phyloP scores from a whole-genome alignment of 30 jellyfish, hydroid and myxozoan species.

The Catostylus mosaicus region DNA sequence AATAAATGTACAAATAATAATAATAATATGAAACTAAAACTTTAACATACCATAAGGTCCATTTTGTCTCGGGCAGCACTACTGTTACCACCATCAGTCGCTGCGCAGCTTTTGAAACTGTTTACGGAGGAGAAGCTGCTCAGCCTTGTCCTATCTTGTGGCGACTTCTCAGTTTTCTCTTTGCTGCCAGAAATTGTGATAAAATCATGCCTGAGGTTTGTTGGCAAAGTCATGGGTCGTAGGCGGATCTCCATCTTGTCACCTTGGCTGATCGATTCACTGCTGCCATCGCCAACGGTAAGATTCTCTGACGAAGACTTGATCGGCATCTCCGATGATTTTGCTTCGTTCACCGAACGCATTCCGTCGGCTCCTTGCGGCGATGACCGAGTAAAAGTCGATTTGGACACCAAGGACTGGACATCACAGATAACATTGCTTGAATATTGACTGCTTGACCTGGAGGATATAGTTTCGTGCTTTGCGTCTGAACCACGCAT shows the following conservation, averaged over 20 bases:
- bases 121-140: conserved; percentile 23
- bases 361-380: neutral
- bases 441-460: neutral
- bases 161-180: conserved; percentile 1
- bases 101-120: neutral
- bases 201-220: conserved; percentile 2
- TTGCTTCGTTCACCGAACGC: neutral
- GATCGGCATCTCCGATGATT: neutral
- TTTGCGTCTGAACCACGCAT: neutral
- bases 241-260: neutral
- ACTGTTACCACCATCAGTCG: neutral
- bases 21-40: no score
- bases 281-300: neutral
- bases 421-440: neutral
- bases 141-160: conserved; percentile 7
- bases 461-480: neutral
- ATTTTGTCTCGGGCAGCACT: no score
- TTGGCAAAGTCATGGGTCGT: neutral
- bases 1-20: no score
- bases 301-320: neutral
- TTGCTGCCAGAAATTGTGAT: conserved; percentile 40
- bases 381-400: neutral
- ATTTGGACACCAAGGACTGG: neutral
- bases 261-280: neutral
- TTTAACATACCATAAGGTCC: no score